A percentile compares a stretch with the other conserved stretches of the same genome.
phyloP scores from a whole-genome alignment of 2,888 invertebrate species.

The Melikaiella ostensackeni region DNA sequence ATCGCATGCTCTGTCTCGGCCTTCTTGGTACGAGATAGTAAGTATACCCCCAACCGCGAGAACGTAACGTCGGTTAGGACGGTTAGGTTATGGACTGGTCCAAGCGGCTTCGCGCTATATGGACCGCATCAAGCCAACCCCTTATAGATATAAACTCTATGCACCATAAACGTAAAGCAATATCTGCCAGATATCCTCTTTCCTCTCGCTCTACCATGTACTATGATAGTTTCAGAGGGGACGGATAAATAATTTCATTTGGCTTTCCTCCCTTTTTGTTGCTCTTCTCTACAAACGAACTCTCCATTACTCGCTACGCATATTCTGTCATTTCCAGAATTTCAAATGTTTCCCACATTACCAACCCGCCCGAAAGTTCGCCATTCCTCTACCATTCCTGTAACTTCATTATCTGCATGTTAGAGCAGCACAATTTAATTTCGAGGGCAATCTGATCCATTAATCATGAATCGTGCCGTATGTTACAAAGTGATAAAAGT shows the following conservation, averaged over 20 bases:
- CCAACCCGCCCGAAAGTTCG: not conserved
- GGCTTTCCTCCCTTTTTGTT: constrained; percentile 52
- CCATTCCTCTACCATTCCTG: not conserved
- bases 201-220: constrained; percentile 46
- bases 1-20: constrained; percentile 42
- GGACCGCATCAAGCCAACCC: constrained; percentile 47
- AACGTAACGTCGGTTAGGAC: constrained; percentile 19
- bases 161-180: constrained; percentile 43
- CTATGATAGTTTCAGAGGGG: constrained; percentile 46
- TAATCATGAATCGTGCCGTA: not conserved
- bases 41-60: constrained; percentile 43
- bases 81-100: constrained; percentile 46
- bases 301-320: constrained; percentile 17
- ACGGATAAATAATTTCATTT: constrained; percentile 54
- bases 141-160: constrained; percentile 43
- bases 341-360: constrained; percentile 20
- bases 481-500: not conserved
- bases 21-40: constrained; percentile 46
- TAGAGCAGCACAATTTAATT: not conserved
- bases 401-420: constrained; percentile 16
- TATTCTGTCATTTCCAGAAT: constrained; percentile 24
- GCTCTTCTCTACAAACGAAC: constrained; percentile 45
- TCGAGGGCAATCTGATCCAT: not conserved
- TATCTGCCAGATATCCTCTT: constrained; percentile 45
- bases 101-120: constrained; percentile 42